Conservation (phyloP, 2,113 vertebrate genomes). For the Felis chaus region DNA sequence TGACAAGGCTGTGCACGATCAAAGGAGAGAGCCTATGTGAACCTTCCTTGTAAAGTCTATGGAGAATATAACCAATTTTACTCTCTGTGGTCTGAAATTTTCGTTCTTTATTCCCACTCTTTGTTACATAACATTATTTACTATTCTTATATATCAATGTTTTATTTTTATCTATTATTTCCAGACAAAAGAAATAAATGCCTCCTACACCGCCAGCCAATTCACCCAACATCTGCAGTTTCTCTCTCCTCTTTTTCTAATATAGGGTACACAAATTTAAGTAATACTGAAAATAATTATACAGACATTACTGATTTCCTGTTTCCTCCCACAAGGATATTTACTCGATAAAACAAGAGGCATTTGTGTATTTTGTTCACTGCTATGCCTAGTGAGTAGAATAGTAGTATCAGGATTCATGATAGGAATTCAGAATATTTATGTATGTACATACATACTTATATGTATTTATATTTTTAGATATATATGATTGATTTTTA, state of each 20-base stretch:
- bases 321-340: background rate
- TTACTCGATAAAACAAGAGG: background rate
- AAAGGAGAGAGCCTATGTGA: background rate
- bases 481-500: background rate
- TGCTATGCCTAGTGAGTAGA: background rate
- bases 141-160: background rate
- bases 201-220: background rate
- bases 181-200: background rate
- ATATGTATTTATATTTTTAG: background rate
- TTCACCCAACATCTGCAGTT: background rate
- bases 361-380: background rate
- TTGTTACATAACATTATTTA: background rate
- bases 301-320: background rate
- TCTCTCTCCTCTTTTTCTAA: background rate
- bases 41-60: background rate
- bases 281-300: background rate
- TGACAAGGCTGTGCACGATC: background rate
- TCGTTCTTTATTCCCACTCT: background rate
- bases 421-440: background rate
- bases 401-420: background rate
- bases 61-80: background rate
- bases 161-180: constrained; percentile 4
- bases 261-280: background rate
- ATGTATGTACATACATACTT: background rate
- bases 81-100: background rate